Evolutionary conservation across 2,113 vertebrate genomes (phyloP).

Genomic region (Grammomys surdaster): DNA sequence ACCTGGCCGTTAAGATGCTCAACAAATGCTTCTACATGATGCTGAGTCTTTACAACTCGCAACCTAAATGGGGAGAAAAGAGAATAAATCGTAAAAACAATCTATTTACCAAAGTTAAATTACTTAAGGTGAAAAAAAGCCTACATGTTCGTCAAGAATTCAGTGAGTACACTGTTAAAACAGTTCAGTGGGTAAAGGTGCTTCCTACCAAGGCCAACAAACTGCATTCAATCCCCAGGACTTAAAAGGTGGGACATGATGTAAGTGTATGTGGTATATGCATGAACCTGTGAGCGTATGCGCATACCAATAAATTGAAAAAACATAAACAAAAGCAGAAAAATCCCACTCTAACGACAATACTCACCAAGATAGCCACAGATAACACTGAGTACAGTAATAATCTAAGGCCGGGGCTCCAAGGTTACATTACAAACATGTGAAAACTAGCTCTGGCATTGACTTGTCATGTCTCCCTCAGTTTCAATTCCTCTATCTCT

Average conservation of each 20-base stretch:
- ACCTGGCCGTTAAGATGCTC: constrained; percentile 86
- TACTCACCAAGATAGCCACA: neutral
- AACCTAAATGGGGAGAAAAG: constrained; percentile 85
- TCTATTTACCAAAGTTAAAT: neutral
- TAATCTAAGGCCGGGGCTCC: neutral
- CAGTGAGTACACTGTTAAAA: neutral
- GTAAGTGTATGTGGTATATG: neutral
- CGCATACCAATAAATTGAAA: neutral
- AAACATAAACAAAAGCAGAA: neutral
- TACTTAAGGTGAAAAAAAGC: neutral
- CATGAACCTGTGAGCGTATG: neutral
- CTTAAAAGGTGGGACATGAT: neutral
- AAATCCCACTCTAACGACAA: neutral
- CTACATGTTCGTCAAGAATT: neutral
- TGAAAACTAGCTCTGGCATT: neutral
- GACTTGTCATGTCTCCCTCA: neutral
- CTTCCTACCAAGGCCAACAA: neutral
- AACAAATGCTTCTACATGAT: constrained; percentile 91
- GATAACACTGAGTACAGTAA: neutral
- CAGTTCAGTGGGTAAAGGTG: neutral
- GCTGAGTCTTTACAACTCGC: constrained; percentile 90
- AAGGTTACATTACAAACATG: neutral
- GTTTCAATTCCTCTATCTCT: neutral
- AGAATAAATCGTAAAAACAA: neutral
- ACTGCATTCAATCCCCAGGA: neutral